Conservation (phyloP, 2,113 vertebrate genomes). For the Carassius carassius region DNA sequence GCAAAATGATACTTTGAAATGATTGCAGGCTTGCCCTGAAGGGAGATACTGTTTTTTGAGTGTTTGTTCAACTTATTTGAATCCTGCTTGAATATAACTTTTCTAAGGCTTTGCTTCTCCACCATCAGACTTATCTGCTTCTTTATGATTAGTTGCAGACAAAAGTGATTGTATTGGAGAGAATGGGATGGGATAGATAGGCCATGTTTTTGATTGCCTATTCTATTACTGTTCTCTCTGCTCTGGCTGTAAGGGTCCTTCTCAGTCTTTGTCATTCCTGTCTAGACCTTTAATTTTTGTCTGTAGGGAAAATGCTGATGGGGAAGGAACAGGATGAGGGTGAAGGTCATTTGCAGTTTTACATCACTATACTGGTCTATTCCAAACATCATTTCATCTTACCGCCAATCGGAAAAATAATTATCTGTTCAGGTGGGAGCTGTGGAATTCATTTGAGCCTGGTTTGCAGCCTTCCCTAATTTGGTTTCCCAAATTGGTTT, state of each 20-base stretch:
- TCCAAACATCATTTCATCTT: slow-evolving; percentile 3
- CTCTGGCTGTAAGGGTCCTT: slow-evolving; percentile 18
- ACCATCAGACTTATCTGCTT: slow-evolving; percentile 21
- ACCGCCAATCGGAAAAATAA: not conserved
- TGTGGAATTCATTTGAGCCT: not conserved
- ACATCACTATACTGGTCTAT: slow-evolving; percentile 19
- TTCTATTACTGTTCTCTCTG: slow-evolving; percentile 45
- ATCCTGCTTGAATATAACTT: not conserved
- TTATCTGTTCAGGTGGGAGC: not conserved
- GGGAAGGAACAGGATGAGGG: not conserved
- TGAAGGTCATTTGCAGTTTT: slow-evolving; percentile 21
- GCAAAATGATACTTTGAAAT: slow-evolving; percentile 11
- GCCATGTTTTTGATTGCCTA: slow-evolving; percentile 20
- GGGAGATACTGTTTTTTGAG: not conserved
- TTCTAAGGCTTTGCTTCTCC: not conserved
- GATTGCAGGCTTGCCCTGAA: not conserved
- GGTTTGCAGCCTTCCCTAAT: not conserved
- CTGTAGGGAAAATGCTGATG: slow-evolving; percentile 30
- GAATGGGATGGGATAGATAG: slow-evolving; percentile 7
- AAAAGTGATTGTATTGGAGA: slow-evolving; percentile 26
- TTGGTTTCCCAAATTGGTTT: not conserved
- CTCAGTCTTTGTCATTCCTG: slow-evolving; percentile 30
- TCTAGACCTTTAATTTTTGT: slow-evolving; percentile 37
- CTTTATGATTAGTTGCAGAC: slow-evolving; percentile 29
- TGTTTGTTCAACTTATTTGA: not conserved